phyloP scores from a whole-genome alignment of 1,140 invertebrate genomes.

The Meloidogyne chitwoodi region DNA sequence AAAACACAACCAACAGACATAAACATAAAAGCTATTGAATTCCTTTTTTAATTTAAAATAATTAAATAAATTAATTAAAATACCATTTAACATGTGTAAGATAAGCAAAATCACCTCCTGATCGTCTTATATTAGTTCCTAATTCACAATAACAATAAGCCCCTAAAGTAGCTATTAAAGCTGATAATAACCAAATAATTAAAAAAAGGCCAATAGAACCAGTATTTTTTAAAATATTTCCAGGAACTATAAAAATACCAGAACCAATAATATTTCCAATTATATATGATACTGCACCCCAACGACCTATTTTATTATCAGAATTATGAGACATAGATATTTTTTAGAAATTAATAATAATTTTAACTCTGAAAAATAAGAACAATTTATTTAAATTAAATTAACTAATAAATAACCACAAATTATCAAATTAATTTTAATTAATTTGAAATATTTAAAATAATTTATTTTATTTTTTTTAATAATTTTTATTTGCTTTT shows the following conservation, averaged over 20 bases:
- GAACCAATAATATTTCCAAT: constrained; percentile 89
- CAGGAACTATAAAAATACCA: constrained; percentile 88
- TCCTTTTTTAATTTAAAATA: constrained; percentile 26
- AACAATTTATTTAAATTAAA: no score
- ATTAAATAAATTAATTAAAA: not conserved
- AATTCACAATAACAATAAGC: constrained; percentile 61
- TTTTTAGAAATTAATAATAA: no score
- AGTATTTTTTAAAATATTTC: constrained; percentile 58
- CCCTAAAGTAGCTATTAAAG: constrained; percentile 43
- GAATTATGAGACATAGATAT: no score
- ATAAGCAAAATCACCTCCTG: constrained; percentile 52
- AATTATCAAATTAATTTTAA: no score
- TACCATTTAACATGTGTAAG: constrained; percentile 51
- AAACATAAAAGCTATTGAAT: constrained; percentile 41
- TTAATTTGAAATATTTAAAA: no score
- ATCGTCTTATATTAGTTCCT: constrained; percentile 43
- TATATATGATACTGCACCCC: constrained; percentile 64
- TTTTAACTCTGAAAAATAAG: no score
- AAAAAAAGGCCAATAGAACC: constrained; percentile 50
- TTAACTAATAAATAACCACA: no score
- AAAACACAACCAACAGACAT: constrained; percentile 44
- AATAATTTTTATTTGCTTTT: no score
- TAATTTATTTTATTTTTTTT: no score
- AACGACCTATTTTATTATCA: constrained; percentile 45
- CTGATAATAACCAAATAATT: constrained; percentile 41